Evolutionary conservation across 1,140 invertebrate genomes (phyloP).

Genomic region (Diorhabda carinulata): DNA sequence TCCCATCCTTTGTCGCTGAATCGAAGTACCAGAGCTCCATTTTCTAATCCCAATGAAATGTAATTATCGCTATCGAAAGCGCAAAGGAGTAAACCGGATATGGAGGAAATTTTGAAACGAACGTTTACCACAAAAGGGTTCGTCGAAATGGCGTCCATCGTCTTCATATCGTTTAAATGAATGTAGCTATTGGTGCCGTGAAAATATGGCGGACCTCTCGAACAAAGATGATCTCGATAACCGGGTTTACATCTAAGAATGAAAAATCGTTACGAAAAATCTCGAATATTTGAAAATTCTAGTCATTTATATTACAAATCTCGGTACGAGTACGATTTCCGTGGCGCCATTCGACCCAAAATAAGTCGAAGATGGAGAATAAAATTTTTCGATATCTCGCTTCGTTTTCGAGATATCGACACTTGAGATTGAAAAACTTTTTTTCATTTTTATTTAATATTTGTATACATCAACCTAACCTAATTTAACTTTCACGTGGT

Average conservation of each 20-base stretch:
- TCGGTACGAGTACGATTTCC: no score
- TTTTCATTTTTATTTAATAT: no score
- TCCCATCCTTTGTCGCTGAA: constrained; percentile 70
- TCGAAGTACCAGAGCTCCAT: constrained; percentile 64
- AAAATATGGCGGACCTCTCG: constrained; percentile 41
- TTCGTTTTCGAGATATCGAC: no score
- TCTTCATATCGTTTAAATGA: constrained; percentile 66
- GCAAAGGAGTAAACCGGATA: constrained; percentile 85
- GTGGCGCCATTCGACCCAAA: no score
- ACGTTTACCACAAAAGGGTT: constrained; percentile 79
- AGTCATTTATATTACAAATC: no score
- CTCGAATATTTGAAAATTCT: no score
- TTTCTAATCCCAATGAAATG: constrained; percentile 77
- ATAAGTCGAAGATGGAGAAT: no score
- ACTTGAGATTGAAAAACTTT: no score
- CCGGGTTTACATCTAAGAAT: constrained; percentile 36
- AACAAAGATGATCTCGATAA: constrained; percentile 43
- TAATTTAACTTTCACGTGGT: no score
- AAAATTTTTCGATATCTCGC: no score
- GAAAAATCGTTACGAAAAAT: background rate
- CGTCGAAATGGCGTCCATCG: constrained; percentile 66
- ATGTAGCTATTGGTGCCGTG: constrained; percentile 64
- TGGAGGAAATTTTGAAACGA: constrained; percentile 61
- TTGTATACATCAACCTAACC: no score
- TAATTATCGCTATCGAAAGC: constrained; percentile 76